phyloP scores from a whole-genome alignment of 2,888 invertebrate species.

The Linnaemya tessellans region DNA sequence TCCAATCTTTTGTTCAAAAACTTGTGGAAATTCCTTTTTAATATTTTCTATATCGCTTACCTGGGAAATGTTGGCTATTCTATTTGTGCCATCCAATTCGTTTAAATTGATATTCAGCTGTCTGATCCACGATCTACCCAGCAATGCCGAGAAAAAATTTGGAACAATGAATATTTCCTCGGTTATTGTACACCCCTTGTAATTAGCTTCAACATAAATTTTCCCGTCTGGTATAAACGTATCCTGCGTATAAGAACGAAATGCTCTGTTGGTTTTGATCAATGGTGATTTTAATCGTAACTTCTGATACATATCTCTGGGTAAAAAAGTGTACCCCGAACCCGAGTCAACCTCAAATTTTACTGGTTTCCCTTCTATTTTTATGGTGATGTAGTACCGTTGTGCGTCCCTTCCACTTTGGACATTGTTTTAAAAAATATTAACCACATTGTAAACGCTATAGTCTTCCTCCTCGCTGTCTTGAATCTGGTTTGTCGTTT shows the following conservation, averaged over 20 bases:
- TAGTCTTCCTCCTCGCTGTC: no score
- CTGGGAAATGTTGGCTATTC: neutral
- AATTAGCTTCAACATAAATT: neutral
- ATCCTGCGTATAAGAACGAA: conserved; percentile 3
- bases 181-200: neutral
- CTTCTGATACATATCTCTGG: neutral
- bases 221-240: conserved; percentile 6
- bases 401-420: neutral
- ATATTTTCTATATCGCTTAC: neutral
- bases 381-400: neutral
- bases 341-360: conserved; percentile 19
- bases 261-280: neutral
- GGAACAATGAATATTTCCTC: conserved; percentile 17
- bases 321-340: conserved; percentile 5
- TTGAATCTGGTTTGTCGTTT: no score
- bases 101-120: conserved; percentile 6
- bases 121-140: conserved; percentile 14
- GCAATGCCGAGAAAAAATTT: neutral
- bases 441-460: no score
- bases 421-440: no score
- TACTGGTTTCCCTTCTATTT: conserved; percentile 1
- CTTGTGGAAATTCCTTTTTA: neutral
- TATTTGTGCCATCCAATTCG: neutral
- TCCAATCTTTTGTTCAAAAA: no score
- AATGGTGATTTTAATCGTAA: neutral